A percentile compares a stretch with the other conserved stretches of the same genome.
These are phyloP conservation scores for Xiphydria camelus DNA, from an alignment of 2,888 invertebrate species.

Conservation along the genomic window DNA sequence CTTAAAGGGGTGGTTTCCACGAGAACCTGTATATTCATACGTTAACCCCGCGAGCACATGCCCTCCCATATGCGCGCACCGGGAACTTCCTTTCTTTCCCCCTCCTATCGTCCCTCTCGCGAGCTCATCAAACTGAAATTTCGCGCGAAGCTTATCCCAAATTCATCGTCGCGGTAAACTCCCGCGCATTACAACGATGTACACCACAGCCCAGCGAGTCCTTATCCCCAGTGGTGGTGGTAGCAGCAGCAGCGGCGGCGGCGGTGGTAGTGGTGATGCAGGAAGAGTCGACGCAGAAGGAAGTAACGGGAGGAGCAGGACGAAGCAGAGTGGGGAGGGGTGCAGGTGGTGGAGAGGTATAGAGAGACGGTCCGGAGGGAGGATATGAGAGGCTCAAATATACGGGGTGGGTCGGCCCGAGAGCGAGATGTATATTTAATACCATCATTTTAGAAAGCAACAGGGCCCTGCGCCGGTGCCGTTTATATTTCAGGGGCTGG, in stretches of 20 bases:
- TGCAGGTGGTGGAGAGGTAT: neutral
- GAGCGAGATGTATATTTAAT: slow-evolving; percentile 48
- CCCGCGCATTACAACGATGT: slow-evolving; percentile 38
- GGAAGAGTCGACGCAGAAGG: too few species aligned
- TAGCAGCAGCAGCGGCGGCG: neutral
- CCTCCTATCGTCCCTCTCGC: too few species aligned
- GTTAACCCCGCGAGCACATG: too few species aligned
- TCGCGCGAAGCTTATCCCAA: slow-evolving; percentile 39
- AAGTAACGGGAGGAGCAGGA: too few species aligned
- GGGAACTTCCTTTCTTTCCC: too few species aligned
- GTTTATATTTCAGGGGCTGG: slow-evolving; percentile 41
- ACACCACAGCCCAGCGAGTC: slow-evolving; percentile 2
- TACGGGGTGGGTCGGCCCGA: slow-evolving; percentile 15
- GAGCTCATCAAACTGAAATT: slow-evolving; percentile 47
- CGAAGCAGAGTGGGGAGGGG: too few species aligned
- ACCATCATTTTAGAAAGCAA: slow-evolving; percentile 42
- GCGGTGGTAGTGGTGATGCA: too few species aligned
- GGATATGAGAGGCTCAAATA: neutral
- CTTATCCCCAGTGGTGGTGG: neutral
- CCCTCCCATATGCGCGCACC: too few species aligned
- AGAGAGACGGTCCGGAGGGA: neutral
- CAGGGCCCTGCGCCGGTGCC: slow-evolving; percentile 19
- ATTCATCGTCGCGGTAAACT: slow-evolving; percentile 50
- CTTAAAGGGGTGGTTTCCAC: too few species aligned
- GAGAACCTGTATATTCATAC: too few species aligned